Evolutionary conservation across 2,888 invertebrate species (phyloP).

Genomic region (Xanthia icteritia): DNA sequence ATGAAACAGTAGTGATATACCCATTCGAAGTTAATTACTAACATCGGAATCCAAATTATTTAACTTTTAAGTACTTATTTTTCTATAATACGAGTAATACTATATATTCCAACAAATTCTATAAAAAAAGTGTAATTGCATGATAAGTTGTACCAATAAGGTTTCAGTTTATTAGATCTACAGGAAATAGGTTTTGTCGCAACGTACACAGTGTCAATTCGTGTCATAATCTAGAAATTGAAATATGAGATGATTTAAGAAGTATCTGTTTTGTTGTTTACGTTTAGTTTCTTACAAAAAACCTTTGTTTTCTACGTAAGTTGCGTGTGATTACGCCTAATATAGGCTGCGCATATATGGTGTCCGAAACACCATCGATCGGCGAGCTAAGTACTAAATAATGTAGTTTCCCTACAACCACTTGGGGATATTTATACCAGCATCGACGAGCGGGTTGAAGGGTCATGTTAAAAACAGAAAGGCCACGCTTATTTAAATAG

Average conservation of each 20-base stretch:
- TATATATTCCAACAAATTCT: not conserved
- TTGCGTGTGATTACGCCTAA: constrained; percentile 39
- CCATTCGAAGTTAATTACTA: constrained; percentile 17
- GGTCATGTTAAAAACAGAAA: constrained; percentile 78
- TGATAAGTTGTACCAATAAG: constrained; percentile 14
- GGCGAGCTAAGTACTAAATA: constrained; percentile 78
- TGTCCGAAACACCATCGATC: constrained; percentile 80
- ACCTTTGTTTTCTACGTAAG: not conserved
- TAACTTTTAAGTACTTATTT: not conserved
- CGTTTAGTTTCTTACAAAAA: not conserved
- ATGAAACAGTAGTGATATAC: constrained; percentile 14
- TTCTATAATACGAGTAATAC: not conserved
- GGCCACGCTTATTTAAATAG: constrained; percentile 73
- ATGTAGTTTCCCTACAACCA: constrained; percentile 79
- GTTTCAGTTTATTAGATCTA: constrained; percentile 33
- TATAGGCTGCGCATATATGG: constrained; percentile 42
- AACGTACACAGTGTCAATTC: constrained; percentile 36
- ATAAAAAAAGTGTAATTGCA: constrained; percentile 8
- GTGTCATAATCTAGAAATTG: constrained; percentile 54
- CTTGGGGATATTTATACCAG: constrained; percentile 80
- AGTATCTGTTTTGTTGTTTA: constrained; percentile 23
- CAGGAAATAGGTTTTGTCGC: constrained; percentile 56
- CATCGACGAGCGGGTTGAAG: constrained; percentile 71
- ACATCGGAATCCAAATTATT: not conserved
- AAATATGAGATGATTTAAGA: constrained; percentile 43